Evolutionary conservation across 2,888 invertebrate genomes (phyloP).

Genomic region (Spicauda simplicius): DNA sequence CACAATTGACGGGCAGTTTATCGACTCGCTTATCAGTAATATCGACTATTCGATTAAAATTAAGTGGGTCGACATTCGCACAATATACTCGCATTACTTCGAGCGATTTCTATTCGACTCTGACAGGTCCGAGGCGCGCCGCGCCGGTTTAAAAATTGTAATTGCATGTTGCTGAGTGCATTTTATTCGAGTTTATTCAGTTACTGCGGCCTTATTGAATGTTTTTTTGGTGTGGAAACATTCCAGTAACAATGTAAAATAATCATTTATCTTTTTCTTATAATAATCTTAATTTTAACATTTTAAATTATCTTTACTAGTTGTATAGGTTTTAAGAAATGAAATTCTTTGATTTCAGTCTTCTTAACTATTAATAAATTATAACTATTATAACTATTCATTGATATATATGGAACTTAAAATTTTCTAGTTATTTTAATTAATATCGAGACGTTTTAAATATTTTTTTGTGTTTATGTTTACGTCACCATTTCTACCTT

Average conservation of each 20-base stretch:
- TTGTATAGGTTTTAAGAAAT: no score
- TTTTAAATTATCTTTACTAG: background rate
- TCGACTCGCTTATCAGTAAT: slow-evolving; percentile 27
- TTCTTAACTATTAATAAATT: no score
- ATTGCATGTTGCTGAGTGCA: slow-evolving; percentile 24
- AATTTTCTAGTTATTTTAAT: no score
- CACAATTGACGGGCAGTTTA: slow-evolving; percentile 19
- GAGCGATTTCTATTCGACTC: slow-evolving; percentile 30
- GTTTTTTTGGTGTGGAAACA: slow-evolving; percentile 7
- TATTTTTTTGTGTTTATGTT: no score
- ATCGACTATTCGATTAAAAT: slow-evolving; percentile 34
- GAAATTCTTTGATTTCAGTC: no score
- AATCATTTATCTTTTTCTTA: background rate
- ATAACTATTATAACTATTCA: no score
- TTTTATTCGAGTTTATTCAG: slow-evolving; percentile 12
- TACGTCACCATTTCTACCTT: no score
- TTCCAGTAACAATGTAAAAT: slow-evolving; percentile 4
- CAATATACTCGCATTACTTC: slow-evolving; percentile 28
- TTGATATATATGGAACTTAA: no score
- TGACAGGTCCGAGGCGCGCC: slow-evolving; percentile 17
- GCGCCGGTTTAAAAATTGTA: slow-evolving; percentile 33
- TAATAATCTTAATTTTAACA: background rate
- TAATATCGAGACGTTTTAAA: no score
- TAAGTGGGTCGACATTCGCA: slow-evolving; percentile 35
- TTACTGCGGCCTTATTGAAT: background rate